Base-by-base conservation (phyloP, 1,140 invertebrate genomes). In the Homalodisca vitripennis region DNA sequence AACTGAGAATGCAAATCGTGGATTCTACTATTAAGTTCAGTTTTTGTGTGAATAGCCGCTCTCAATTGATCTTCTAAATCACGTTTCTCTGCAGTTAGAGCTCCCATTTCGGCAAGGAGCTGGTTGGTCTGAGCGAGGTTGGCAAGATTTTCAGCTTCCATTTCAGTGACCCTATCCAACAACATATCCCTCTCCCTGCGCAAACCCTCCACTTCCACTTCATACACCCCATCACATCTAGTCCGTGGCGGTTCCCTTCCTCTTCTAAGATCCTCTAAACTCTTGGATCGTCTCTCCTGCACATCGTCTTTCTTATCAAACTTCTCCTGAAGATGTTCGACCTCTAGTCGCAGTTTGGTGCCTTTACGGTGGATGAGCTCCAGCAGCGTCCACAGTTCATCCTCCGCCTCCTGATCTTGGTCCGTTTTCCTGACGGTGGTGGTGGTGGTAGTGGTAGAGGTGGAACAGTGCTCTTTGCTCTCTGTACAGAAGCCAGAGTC, bases 401-500 rank as follows among this genome's bases (percentile, higher is more conserved):
- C 92, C 77, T 93, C 91, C 20, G 84, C 83, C 69, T 88, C 86
- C 68, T 72, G 63, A 17, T 72, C 73, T n/a, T 66, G 69, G 34
- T 71, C 27, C 69, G 57, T 68, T 51, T 62, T 62, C 31, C 48
- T 68, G 31, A 81, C 73, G 74, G 80, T 57, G 17, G 60, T 24
- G 1, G 51, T 32, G 64, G 26, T 32, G 1, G 66, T 17, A 41
- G 82, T 75, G 72, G 84, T 78, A 77, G 77, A 31, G 79, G 79
- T 65, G 76, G 79, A 32, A 81, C 81, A 46, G 80, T 82, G 29
- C 80, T 84, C 3, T 81, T 84, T 20, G 13, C 89, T 91, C 78
- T 92, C 91, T 53, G 91, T 92, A 78, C 90, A 92, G 80, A 93
- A 93, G 31, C 91, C 92, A 14, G 90, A 92, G 78, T 93, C 92